Evolutionary conservation across 2,888 invertebrate species (phyloP).

Genomic region (Meiosimyza decipiens): DNA sequence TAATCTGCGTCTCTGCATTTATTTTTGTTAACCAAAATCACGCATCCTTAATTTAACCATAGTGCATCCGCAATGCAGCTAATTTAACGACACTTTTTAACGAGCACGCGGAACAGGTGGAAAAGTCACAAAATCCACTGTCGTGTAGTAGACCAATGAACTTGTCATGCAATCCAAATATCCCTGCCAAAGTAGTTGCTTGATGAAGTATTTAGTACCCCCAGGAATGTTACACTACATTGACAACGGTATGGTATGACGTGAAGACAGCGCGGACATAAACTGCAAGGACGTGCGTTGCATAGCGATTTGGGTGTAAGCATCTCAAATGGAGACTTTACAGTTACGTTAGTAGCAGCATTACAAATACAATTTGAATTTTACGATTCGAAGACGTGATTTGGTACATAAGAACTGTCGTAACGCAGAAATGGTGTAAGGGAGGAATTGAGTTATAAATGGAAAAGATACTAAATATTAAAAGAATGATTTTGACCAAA

Average conservation of each 20-base stretch:
- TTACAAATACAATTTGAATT: conserved; percentile 14
- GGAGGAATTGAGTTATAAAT: too few relatives aligned
- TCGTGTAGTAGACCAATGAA: conserved; percentile 11
- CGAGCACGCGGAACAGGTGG: conserved; percentile 55
- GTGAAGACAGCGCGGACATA: conserved; percentile 16
- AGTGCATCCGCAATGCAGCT: conserved; percentile 30
- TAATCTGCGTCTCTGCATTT: too few relatives aligned
- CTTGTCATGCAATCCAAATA: neutral
- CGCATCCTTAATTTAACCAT: neutral
- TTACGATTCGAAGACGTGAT: conserved; percentile 30
- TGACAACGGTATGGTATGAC: neutral
- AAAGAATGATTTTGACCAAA: too few relatives aligned
- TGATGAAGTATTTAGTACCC: conserved; percentile 35
- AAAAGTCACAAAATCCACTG: conserved; percentile 53
- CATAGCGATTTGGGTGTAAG: neutral
- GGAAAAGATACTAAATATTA: too few relatives aligned
- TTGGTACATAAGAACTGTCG: neutral
- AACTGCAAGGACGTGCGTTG: conserved; percentile 21
- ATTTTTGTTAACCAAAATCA: too few relatives aligned
- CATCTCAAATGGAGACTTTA: too few relatives aligned
- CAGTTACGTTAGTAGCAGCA: too few relatives aligned
- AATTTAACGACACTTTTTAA: conserved; percentile 29
- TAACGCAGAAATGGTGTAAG: too few relatives aligned
- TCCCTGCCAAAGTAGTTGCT: conserved; percentile 5
- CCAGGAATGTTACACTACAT: conserved; percentile 21